Evolutionary conservation across 2,888 invertebrate species (phyloP).

Genomic region (Flexamia atlantica): DNA sequence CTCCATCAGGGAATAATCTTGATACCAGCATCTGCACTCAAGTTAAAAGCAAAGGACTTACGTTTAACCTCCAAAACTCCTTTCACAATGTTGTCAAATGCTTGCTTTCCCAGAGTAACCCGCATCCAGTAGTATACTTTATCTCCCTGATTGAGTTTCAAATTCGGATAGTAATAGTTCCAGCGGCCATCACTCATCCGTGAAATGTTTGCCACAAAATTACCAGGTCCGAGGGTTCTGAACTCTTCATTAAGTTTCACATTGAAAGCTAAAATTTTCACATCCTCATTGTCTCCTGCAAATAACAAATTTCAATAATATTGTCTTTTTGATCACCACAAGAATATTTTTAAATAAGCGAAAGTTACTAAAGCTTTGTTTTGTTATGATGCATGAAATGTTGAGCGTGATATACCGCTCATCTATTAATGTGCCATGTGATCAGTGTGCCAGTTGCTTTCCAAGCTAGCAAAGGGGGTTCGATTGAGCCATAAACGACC

Average conservation of each 20-base stretch:
- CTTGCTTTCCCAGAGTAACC: neutral
- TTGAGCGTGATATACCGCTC: too few relatives aligned
- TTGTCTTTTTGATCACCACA: too few relatives aligned
- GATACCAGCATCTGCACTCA: too few relatives aligned
- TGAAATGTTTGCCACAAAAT: constrained; percentile 78
- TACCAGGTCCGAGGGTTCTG: constrained; percentile 79
- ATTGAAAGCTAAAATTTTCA: constrained; percentile 85
- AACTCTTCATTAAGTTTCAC: constrained; percentile 86
- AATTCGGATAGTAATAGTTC: constrained; percentile 81
- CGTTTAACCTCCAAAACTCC: neutral
- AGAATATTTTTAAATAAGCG: too few relatives aligned
- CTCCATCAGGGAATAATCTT: too few relatives aligned
- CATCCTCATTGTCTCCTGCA: constrained; percentile 78
- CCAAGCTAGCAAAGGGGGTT: too few relatives aligned
- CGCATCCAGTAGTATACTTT: constrained; percentile 85
- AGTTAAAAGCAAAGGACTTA: too few relatives aligned
- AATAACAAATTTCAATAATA: neutral
- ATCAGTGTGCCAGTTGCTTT: too few relatives aligned
- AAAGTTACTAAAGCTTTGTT: too few relatives aligned
- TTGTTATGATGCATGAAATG: too few relatives aligned
- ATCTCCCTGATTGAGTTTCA: constrained; percentile 81
- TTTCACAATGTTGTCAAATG: neutral
- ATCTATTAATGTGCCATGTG: too few relatives aligned
- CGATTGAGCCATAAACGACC: too few relatives aligned
- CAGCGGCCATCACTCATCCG: constrained; percentile 81